These are phyloP conservation scores for Mesitornis unicolor DNA, from an alignment of 2,113 vertebrate genomes.

Conservation along the genomic window DNA sequence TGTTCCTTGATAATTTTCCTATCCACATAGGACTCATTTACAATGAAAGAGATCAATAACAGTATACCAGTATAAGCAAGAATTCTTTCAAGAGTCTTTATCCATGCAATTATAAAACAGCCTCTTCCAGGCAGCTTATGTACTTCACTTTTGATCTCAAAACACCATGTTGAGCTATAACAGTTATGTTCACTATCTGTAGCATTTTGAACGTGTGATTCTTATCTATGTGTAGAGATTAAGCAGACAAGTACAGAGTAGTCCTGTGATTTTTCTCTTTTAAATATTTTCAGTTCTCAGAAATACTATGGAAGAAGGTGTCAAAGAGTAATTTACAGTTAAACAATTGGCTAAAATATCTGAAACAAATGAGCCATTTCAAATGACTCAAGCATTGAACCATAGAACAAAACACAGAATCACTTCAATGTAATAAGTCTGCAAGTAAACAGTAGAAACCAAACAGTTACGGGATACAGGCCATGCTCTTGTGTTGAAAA, in stretches of 20 bases:
- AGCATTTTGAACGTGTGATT: constrained; percentile 43
- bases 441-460: constrained; percentile 50
- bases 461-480: constrained; percentile 17
- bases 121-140: background rate
- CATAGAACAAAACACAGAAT: background rate
- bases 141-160: constrained; percentile 38
- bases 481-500: background rate
- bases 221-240: background rate
- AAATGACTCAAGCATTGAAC: background rate
- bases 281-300: background rate
- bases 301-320: background rate
- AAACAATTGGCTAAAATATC: constrained; percentile 5
- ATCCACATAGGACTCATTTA: background rate
- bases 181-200: constrained; percentile 34
- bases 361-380: constrained; percentile 51
- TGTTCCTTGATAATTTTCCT: constrained; percentile 19
- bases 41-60: constrained; percentile 3
- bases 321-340: constrained; percentile 52
- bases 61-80: background rate
- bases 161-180: constrained; percentile 30
- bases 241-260: background rate
- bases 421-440: constrained; percentile 20
- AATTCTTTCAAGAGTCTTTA: background rate
- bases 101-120: background rate
- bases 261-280: background rate